Evolutionary conservation across 1,140 invertebrate species (phyloP), one percentile per base, ranked within the genome.

Genomic region (Diploscapter pachys): DNA sequence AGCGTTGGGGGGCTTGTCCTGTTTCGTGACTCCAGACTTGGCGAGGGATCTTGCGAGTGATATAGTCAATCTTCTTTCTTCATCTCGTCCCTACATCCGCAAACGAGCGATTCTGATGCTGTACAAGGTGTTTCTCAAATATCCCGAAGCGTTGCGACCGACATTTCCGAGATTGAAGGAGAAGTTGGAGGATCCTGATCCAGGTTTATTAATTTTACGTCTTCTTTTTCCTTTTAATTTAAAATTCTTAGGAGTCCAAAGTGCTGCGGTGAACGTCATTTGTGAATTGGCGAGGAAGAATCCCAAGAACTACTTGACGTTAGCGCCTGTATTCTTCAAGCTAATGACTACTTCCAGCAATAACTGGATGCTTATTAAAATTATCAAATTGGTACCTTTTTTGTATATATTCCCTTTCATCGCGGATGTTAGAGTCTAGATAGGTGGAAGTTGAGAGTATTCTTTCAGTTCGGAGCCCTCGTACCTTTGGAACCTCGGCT

Each of bases 301-400:
- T 89, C 97, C 97, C 5, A 97, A 98, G 89, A 99, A 99, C 86
- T 99, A 99, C 87, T 87, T 99, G 63, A 96, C 94, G 77, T 88
- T 99, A 80, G 96, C 96, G 54, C 96, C 96, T 0, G 91, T 98
- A 2, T 99, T 99, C 88, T 99, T 99, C 87, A 98, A 98, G 87
- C 89, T 99, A 52, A 98, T 99, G 96, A 99, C 95, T 52, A 97
- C 94, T 61, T 98, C 96, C 51, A 95, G 96, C 56, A 99, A 99
- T 86, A 99, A 99, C 88, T 99, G 97, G 97, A 98, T 99, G 93
- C 90, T 99, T 51, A 99, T 99, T 78, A 99, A 99, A 88, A 99
- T 99, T 78, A 99, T 99, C 71, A 99, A 99, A 91, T 88, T 99
- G 90, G 95, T 99, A 88, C 91, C 91, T 90, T 8, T 72, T 79